phyloP scores from a whole-genome alignment of 2,113 vertebrate genomes.

The Megalops atlanticus region DNA sequence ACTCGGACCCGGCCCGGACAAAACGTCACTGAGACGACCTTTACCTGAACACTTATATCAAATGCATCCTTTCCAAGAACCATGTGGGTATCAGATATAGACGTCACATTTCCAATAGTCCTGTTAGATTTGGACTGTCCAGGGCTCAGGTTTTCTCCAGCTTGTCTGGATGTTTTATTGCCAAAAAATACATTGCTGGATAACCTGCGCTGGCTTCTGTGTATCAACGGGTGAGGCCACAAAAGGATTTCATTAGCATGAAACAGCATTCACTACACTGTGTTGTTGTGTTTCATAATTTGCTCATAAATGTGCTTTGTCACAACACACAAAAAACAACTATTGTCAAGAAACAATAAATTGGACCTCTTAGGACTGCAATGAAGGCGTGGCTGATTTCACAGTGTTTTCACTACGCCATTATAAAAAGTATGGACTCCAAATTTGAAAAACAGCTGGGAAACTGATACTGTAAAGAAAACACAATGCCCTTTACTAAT shows the following conservation, averaged over 20 bases:
- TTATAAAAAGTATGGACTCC: neutral
- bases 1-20: neutral
- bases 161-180: no score
- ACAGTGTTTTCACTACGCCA: neutral
- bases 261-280: no score
- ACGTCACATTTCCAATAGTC: no score
- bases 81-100: neutral
- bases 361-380: neutral
- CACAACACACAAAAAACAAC: neutral
- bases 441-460: neutral
- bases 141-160: no score
- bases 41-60: neutral
- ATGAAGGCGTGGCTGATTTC: neutral
- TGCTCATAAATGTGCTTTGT: no score
- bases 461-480: neutral
- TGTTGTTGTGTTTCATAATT: no score
- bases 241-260: neutral
- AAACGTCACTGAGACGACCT: neutral
- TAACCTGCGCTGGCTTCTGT: neutral
- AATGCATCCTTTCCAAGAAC: neutral
- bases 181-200: no score
- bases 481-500: neutral
- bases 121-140: no score
- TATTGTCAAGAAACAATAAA: neutral
- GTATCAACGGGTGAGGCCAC: neutral